Evolutionary conservation across 37 sponge, comb jelly and placozoan species (phyloP), one percentile per base, ranked within the genome.

Genomic region (Agelas oroides): DNA sequence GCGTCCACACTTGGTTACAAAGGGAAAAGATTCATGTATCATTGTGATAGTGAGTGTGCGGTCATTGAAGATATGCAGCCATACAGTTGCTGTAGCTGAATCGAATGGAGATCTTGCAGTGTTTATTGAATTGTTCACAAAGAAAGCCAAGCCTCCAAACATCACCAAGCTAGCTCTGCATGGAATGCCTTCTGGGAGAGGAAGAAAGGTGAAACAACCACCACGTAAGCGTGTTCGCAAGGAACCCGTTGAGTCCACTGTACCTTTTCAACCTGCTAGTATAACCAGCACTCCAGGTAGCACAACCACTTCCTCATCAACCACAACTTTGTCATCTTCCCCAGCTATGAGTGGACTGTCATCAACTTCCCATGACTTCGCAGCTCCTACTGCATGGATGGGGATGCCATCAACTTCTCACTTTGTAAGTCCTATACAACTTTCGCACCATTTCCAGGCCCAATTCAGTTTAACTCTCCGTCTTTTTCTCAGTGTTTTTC

Each of bases 11-110:
- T 34, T 85, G 25, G 86, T 76, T 69, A 21, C 55, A 28, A 38
- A 55, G 37, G 23, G 36, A 5, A 83, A 72, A 60, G 67, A 66
- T 58, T 70, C 71, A 2, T 83, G 84, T 83, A 74, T 72, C 28
- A 37, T 1, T 37, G 74, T 72, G 20, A 72, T 74, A 23, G n/a
- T 53, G 2, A 67, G 59, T 31, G 71, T 5, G 5, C 15, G 72
- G 52, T 59, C 84, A 15, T 33, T 68, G 32, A 33, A 33, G 35
- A 68, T 68, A 19, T 68, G 69, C 35, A 34, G 35, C 69, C 69
- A 68, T 34, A 68, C 69, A 5, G 69, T 68, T 24, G 36, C 35
- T 28, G 69, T 68, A 34, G 69, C 69, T 68, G 35, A 68, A 20
- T 5, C 5, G 17, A 68, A 34, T 6, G 35, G 35, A 34, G 20